Evolutionary conservation across 2,797 vertebrate species (phyloP), one percentile per base, ranked within the genome.

Genomic region (Tenualosa ilisha): DNA sequence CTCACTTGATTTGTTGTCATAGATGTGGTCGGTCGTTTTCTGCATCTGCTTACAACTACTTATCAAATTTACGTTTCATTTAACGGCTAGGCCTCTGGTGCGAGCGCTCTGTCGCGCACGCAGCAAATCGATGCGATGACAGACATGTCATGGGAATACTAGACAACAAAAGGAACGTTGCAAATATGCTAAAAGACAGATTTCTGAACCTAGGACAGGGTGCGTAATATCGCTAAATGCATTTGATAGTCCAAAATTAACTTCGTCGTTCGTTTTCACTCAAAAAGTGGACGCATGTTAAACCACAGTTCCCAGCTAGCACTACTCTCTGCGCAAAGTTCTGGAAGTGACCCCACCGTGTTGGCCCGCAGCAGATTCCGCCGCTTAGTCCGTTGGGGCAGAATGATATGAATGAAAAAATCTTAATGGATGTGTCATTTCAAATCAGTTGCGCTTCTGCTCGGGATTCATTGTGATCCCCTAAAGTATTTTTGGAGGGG

Each of bases 361-460:
- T 22, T 3, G 68, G 31, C 31, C 13, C 3, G 37, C 37, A 13
- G 31, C 68, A 75, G 68, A 43, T 5, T 5, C 31, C 15, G 24
- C 65, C 65, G 65, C 26, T 72, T 31, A 11, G 3, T 72, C 65
- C 65, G 12, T 17, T 12, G 31, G 31, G 31, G 13, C 37, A 6
- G 31, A 43, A 5, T 75, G 68, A 75, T 31, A 75, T 75, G 31
- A 75, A 75, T 75, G 31, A 75, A 75, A 75, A 75, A 75, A 40
- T 75, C 31, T 72, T 2, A 43, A 17, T 12, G 37, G 31, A 43
- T 43, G 68, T 75, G 68, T 75, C 68, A 75, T 75, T 75, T 43
- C 3, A 40, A 75, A 40, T 37, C 31, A 75, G 5, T 12, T 15
- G 15, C 37, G 68, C 31, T 75, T 75, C 68, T 75, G 13, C 5